Base-by-base conservation (phyloP, 2,113 vertebrate species). In the Poecilia latipinna region DNA sequence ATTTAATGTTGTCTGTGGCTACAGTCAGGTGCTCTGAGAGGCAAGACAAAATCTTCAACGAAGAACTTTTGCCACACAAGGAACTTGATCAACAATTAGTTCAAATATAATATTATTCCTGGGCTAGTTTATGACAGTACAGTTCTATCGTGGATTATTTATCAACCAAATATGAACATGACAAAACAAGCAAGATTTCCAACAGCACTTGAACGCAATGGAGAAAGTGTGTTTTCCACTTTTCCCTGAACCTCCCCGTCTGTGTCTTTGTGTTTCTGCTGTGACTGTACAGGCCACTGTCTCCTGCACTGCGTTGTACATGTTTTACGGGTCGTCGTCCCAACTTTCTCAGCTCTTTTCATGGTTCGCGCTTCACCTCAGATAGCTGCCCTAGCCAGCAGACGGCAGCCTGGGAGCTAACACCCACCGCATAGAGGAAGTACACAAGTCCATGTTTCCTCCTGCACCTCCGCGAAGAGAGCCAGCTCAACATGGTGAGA, bases 401-500 rank as follows among this genome's bases (percentile, higher is more conserved):
- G 22, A 48, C 44, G 44, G 15, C 44, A 48, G 44, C 44, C 44
- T 48, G 1, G 37, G 37, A 42, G 65, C 65, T 67, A 65, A 24
- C 64, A 29, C 24, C 24, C 35, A 37, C 64, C 24, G 33, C 33
- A 26, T 24, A 11, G 33, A 19, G 61, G 28, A 67, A 67, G n/a
- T 37, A 42, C 12, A 37, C n/a, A 13, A 44, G 12, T 67, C n/a
- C 35, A n/a, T 39, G 64, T 39, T n/a, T 11, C 15, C 28, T n/a
- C 13, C 12, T 26, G 65, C 65, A 13, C 37, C 37, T 28, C 6
- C n/a, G 26, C 24, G 10, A 67, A 63, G 4, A 68, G 82, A 77
- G 63, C 80, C 65, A 35, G 4, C 3, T 13, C 42, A 88, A 82
- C 68, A 94, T 94, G 93, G 90, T 77, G 67, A 86, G 76, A 17